Percentiles rank a stretch among this genome's conserved stretches.
Evolutionary conservation across 2,797 vertebrate genomes (phyloP).

Genomic region (Anolis apletophallus): DNA sequence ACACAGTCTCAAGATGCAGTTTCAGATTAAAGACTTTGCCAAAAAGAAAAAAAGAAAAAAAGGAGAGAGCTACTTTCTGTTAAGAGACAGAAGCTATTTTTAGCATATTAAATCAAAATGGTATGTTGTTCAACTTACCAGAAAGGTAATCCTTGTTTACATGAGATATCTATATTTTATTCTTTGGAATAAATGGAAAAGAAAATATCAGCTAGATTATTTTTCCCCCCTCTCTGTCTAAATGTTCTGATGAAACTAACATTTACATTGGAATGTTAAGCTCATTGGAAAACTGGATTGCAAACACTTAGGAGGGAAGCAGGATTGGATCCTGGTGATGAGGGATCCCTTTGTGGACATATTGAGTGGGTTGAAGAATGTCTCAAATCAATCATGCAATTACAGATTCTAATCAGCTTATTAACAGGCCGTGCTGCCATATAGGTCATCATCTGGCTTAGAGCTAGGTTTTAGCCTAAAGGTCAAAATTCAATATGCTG

Average conservation of each 20-base stretch:
- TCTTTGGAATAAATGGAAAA: background rate
- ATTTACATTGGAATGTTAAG: background rate
- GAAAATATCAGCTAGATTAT: background rate
- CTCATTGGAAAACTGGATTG: constrained; percentile 28
- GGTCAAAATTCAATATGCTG: background rate
- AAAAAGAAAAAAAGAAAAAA: too few relatives aligned
- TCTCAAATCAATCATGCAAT: constrained; percentile 42
- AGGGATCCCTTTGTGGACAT: constrained; percentile 13
- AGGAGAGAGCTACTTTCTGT: background rate
- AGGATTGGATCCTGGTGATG: background rate
- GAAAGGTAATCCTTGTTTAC: background rate
- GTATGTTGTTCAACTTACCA: background rate
- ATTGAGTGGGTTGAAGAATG: constrained; percentile 22
- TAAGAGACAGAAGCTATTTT: background rate
- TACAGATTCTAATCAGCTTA: constrained; percentile 46
- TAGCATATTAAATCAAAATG: background rate
- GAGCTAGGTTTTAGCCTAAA: constrained; percentile 56
- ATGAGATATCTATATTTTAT: background rate
- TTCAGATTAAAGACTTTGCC: background rate
- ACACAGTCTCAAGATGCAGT: too few relatives aligned
- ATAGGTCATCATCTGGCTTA: constrained; percentile 61
- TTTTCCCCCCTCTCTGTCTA: background rate
- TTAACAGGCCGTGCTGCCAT: constrained; percentile 47
- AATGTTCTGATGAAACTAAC: constrained; percentile 22
- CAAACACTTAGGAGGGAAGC: background rate